Conservation (phyloP, 2,888 invertebrate species). For the Philereme transversata region DNA sequence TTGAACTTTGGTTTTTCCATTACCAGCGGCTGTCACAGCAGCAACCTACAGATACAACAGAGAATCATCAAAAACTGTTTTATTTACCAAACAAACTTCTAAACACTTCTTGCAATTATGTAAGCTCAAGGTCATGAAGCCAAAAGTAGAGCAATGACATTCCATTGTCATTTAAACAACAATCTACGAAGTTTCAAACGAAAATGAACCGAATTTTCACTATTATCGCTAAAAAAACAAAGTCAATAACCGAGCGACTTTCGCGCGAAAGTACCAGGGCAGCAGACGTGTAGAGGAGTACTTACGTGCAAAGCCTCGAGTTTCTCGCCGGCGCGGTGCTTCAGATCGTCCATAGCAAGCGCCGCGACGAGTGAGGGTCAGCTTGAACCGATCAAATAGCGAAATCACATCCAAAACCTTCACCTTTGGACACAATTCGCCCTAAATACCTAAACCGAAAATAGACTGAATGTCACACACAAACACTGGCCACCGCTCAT, state of each 20-base stretch:
- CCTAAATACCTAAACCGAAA: slow-evolving; percentile 72
- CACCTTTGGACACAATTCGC: slow-evolving; percentile 78
- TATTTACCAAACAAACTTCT: slow-evolving; percentile 14
- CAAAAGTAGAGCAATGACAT: slow-evolving; percentile 53
- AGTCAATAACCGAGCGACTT: slow-evolving; percentile 51
- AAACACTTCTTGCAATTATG: slow-evolving; percentile 47
- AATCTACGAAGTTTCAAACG: slow-evolving; percentile 28
- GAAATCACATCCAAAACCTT: slow-evolving; percentile 71
- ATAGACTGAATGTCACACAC: slow-evolving; percentile 67
- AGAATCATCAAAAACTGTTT: slow-evolving; percentile 4
- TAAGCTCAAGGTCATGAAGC: slow-evolving; percentile 60
- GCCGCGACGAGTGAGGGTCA: slow-evolving; percentile 54
- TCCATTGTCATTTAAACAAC: slow-evolving; percentile 49
- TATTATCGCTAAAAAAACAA: slow-evolving; percentile 40
- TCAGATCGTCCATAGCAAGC: slow-evolving; percentile 76
- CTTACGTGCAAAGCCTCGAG: slow-evolving; percentile 78
- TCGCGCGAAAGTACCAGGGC: slow-evolving; percentile 62
- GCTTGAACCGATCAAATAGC: slow-evolving; percentile 57
- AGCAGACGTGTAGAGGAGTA: slow-evolving; percentile 49
- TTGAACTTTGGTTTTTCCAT: slow-evolving; percentile 60
- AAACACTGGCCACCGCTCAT: slow-evolving; percentile 43
- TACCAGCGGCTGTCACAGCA: slow-evolving; percentile 68
- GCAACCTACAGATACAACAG: slow-evolving; percentile 55
- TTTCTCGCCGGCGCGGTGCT: slow-evolving; percentile 75
- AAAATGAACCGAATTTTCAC: slow-evolving; percentile 33